Evolutionary conservation across 2,888 invertebrate species (phyloP), one percentile per base, ranked within the genome.

Genomic region (Bombylius major): DNA sequence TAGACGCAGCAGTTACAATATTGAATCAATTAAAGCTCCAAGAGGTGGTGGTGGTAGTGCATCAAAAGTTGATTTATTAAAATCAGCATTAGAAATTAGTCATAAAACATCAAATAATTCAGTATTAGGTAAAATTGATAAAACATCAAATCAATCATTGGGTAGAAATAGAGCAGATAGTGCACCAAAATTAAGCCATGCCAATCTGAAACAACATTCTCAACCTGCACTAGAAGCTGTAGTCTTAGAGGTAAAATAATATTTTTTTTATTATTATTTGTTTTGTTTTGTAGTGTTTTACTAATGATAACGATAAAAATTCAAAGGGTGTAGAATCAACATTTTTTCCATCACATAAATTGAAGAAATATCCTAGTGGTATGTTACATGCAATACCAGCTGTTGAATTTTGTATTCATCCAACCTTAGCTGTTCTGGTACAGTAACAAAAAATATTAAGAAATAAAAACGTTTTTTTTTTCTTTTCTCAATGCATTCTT

Each of bases 71-170:
- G 85, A 86, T 67, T 73, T 86, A 52, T 75, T 86, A 5, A 81
- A 83, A 60, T 86, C 86, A 23, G 81, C 86, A 0, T 69, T 85
- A 46, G 87, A 87, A 71, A 82, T 85, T 63, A 82, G 79, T 67
- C 79, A 82, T 66, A 75, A 73, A 66, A 67, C 69, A 60, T 74
- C 74, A 59, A 73, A 78, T 76, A 58, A 78, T 76, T 68, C 76
- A 72, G 55, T 79, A 57, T 63, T 69, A 59, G 72, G 71, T 62
- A 72, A 69, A 65, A 69, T 68, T 63, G 75, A 73, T 65, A 73
- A 81, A 62, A 79, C 79, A 55, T 82, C 82, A 48, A 82, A 82
- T 69, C 81, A 81, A 60, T 79, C 79, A 56, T 69, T 82, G 57
- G 77, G 71, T 49, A 68, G 74, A 58, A 73, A 74, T 65, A 76